phyloP scores from a whole-genome alignment of 2,113 vertebrate genomes.

The Mola mola region DNA sequence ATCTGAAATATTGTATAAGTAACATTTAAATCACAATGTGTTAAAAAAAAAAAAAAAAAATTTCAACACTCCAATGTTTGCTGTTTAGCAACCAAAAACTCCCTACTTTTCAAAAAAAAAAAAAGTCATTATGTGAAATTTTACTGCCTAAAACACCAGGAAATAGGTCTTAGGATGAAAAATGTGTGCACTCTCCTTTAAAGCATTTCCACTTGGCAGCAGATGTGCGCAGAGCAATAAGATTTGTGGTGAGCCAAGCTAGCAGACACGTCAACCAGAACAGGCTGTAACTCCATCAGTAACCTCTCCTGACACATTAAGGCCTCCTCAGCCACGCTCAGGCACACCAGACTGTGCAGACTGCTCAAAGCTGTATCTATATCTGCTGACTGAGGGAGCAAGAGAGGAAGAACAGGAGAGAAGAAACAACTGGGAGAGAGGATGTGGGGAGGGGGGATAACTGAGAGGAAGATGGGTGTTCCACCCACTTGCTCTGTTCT shows the following conservation, averaged over 20 bases:
- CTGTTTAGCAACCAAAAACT: no score
- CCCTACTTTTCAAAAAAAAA: no score
- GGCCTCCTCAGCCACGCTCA: slow-evolving; percentile 37
- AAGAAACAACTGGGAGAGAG: slow-evolving; percentile 26
- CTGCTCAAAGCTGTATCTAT: slow-evolving; percentile 35
- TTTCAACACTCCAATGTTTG: no score
- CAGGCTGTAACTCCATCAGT: slow-evolving; percentile 52
- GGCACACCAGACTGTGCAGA: slow-evolving; percentile 9
- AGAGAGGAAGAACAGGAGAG: background rate
- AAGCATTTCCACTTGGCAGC: slow-evolving; percentile 6
- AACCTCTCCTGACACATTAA: slow-evolving; percentile 58
- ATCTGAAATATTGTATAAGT: no score
- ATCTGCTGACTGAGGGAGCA: background rate
- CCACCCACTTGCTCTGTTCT: slow-evolving; percentile 43
- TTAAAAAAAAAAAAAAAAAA: no score
- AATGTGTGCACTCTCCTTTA: slow-evolving; percentile 31
- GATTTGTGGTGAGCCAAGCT: slow-evolving; percentile 31
- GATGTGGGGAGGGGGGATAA: slow-evolving; percentile 5
- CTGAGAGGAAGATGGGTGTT: slow-evolving; percentile 38
- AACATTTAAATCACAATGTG: no score
- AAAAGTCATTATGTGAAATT: no score
- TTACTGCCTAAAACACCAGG: no score
- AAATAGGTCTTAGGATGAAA: no score
- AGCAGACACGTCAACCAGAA: slow-evolving; percentile 47
- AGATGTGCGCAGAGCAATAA: slow-evolving; percentile 17